Base-by-base conservation (phyloP, 2,113 vertebrate species). In the Lagenorhynchus albirostris region DNA sequence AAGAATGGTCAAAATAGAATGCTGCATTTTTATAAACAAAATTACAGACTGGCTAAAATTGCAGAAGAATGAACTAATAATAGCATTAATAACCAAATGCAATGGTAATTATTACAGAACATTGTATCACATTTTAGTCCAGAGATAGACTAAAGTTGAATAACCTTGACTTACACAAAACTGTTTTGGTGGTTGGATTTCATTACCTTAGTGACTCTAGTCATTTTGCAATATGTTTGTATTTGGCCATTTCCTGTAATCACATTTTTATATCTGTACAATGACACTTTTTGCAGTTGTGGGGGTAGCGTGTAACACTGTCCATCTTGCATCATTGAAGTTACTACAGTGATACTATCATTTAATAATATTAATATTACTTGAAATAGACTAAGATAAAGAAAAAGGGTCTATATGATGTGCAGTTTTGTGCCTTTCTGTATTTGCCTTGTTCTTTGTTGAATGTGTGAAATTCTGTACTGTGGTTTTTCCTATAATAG, bases 391-490 rank as follows among this genome's bases (percentile, higher is more conserved):
- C 98, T 98, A 99, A 99, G 98, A 97, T 98, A 98, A 99, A 98
- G 98, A 98, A 98, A 98, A 97, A 98, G 98, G 98, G 98, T 99
- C 98, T 98, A 98, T 98, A 99, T 98, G 98, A 99, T 99, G 99
- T 99, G 99, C 99, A 98, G 99, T 99, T 99, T 99, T 98, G 99
- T 99, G 99, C 99, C 99, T 99, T 99, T 99, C 99, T 99, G 99
- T 99, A 99, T 99, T 99, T 99, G 99, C 99, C 99, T 99, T 99
- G 99, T 99, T 99, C 98, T 82, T 98, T 99, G 99, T 99, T 99
- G 99, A 99, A 99, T 99, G 99, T 99, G 99, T 99, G 98, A 99
- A 99, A 99, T 99, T 99, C 98, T 98, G 98, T 99, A 98, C 98
- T 89, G 99, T 99, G 99, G 98, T 98, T 98, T 98, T 98, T 98